Conservation (phyloP, 2,888 invertebrate species). For the Oasisia sp. region DNA sequence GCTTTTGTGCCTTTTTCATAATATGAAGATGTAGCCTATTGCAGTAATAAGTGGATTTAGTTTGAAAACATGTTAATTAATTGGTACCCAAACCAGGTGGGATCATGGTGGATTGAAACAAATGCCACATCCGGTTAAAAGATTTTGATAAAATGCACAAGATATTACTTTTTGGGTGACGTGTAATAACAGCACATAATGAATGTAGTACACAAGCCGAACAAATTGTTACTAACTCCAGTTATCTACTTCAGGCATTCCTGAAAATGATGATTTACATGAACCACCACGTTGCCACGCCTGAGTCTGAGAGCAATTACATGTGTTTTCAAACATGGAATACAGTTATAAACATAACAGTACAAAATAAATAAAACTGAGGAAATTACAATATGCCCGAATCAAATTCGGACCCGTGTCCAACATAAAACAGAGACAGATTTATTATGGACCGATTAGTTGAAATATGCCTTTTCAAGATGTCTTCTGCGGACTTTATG, state of each 20-base stretch:
- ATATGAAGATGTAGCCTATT: too few relatives aligned
- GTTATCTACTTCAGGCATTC: neutral
- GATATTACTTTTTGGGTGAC: neutral
- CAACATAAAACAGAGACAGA: neutral
- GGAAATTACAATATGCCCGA: neutral
- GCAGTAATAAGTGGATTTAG: too few relatives aligned
- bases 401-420: neutral
- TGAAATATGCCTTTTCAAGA: too few relatives aligned
- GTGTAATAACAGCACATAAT: neutral
- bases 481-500: too few relatives aligned
- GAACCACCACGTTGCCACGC: neutral
- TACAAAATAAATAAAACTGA: too few relatives aligned
- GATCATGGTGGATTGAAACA: too few relatives aligned
- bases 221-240: neutral
- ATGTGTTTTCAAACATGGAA: neutral
- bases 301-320: neutral
- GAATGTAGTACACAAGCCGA: neutral
- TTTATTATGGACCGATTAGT: too few relatives aligned
- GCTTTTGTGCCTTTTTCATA: too few relatives aligned
- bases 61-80: too few relatives aligned
- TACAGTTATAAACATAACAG: neutral
- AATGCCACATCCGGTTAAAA: too few relatives aligned
- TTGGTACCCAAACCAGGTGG: too few relatives aligned
- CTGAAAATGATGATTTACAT: neutral
- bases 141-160: too few relatives aligned